These are phyloP conservation scores for Phocoena phocoena DNA, from an alignment of 2,113 vertebrate species.

Conservation along the genomic window DNA sequence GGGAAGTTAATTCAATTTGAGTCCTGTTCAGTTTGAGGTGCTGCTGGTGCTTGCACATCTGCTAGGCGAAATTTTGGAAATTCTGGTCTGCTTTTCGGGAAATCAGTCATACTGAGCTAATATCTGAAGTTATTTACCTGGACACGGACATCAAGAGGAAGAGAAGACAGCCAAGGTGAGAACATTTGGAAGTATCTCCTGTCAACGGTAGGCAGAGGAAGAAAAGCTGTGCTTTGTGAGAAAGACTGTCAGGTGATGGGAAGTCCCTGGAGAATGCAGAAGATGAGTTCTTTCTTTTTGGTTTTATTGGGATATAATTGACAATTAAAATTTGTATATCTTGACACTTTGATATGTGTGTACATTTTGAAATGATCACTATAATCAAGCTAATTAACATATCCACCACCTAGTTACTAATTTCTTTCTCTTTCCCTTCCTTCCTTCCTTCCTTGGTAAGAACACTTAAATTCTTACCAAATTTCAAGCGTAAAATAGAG, in stretches of 20 bases:
- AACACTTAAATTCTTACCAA: not conserved
- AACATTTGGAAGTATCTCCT: not conserved
- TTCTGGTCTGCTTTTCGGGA: not conserved
- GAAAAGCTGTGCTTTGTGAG: not conserved
- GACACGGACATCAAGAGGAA: not conserved
- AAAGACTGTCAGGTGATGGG: not conserved
- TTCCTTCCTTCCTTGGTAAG: not conserved
- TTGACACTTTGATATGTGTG: not conserved
- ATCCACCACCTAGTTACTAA: not conserved
- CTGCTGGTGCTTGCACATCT: not conserved
- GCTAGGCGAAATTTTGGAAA: not conserved
- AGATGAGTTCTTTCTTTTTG: not conserved
- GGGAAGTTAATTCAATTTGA: not conserved
- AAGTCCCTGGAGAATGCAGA: not conserved
- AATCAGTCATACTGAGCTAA: not conserved
- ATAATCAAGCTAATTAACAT: not conserved
- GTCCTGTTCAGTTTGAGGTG: not conserved
- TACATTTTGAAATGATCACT: not conserved
- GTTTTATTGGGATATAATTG: not conserved
- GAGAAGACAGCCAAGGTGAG: not conserved
- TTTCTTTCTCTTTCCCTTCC: not conserved
- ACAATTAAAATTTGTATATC: not conserved
- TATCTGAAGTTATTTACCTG: not conserved
- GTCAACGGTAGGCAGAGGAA: not conserved
- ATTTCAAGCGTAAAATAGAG: not conserved